Evolutionary conservation across 2,888 invertebrate genomes (phyloP).

Genomic region (Chloromyia formosa): DNA sequence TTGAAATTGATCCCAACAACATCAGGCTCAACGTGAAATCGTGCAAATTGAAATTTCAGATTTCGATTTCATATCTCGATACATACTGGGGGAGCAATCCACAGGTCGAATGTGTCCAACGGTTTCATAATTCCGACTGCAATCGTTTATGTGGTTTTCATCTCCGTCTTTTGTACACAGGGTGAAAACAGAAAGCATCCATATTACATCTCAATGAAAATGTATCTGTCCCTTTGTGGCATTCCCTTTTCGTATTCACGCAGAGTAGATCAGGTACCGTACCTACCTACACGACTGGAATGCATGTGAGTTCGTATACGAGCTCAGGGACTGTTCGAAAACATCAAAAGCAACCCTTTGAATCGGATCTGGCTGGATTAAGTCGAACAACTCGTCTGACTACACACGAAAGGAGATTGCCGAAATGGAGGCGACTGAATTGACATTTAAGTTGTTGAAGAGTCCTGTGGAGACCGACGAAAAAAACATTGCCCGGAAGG

Average conservation of each 20-base stretch:
- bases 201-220: background rate
- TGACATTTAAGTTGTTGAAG: background rate
- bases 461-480: background rate
- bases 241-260: background rate
- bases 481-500: background rate
- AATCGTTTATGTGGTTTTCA: background rate
- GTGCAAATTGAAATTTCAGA: slow-evolving; percentile 3
- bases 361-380: background rate
- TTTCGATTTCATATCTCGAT: slow-evolving; percentile 1
- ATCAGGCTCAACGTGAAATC: background rate
- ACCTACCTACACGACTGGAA: no score
- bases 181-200: background rate
- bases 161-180: background rate
- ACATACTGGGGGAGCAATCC: background rate
- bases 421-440: background rate
- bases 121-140: background rate
- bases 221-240: background rate
- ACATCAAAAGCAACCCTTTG: no score
- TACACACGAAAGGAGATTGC: background rate
- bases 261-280: no score
- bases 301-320: no score
- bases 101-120: background rate
- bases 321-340: no score
- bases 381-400: no score
- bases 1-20: background rate